Evolutionary conservation across 2,113 vertebrate species (phyloP).

Genomic region (Strix aluco): DNA sequence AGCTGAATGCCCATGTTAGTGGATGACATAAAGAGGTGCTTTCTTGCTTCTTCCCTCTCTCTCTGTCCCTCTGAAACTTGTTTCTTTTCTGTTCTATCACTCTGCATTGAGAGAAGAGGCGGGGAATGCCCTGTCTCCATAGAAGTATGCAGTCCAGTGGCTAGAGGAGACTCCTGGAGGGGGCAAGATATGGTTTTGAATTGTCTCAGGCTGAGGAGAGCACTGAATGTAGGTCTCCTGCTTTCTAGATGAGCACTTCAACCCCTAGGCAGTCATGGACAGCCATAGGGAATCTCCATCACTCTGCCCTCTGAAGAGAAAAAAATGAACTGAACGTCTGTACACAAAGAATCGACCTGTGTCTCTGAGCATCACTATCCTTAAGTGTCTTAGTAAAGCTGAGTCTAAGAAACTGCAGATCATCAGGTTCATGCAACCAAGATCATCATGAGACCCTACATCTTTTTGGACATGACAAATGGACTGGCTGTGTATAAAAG

Average conservation of each 20-base stretch:
- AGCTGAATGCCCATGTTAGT: neutral
- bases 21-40: neutral
- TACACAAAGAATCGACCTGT: neutral
- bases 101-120: neutral
- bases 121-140: neutral
- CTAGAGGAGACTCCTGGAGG: neutral
- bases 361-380: neutral
- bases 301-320: neutral
- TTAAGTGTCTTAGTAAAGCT: neutral
- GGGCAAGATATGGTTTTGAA: neutral
- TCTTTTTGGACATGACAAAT: neutral
- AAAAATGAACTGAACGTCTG: neutral
- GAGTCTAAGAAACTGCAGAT: neutral
- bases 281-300: neutral
- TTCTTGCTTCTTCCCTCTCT: neutral
- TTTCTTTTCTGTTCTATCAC: neutral
- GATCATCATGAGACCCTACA: neutral
- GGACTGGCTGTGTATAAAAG: neutral
- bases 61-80: neutral
- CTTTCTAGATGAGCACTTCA: neutral
- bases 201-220: neutral
- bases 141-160: neutral
- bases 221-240: neutral
- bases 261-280: neutral
- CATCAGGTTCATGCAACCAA: neutral